A percentile compares a stretch with the other conserved stretches of the same genome.
These are phyloP conservation scores for Vidua chalybeata DNA, from an alignment of 2,113 vertebrate species.

Conservation along the genomic window DNA sequence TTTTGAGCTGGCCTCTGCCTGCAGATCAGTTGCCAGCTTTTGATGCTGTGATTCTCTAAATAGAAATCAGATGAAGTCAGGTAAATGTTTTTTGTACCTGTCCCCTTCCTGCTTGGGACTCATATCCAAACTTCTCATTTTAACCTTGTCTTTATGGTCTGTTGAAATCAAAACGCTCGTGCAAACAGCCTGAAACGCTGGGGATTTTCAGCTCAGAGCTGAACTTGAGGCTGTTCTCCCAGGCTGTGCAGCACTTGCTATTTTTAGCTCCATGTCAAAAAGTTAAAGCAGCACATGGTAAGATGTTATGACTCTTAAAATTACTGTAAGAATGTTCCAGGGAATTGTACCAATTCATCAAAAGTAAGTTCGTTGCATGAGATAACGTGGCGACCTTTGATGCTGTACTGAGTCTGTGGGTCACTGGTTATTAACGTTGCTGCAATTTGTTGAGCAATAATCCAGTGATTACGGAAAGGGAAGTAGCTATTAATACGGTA, in stretches of 20 bases:
- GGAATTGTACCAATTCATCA: conserved; percentile 49
- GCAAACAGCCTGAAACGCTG: not conserved
- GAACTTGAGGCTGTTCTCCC: conserved; percentile 49
- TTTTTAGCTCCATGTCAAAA: conserved; percentile 62
- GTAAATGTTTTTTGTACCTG: not conserved
- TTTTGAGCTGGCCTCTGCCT: not conserved
- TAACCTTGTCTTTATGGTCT: conserved; percentile 30
- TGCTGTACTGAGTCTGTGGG: conserved; percentile 14
- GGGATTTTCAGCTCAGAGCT: conserved; percentile 52
- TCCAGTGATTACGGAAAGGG: conserved; percentile 45
- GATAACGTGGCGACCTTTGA: not conserved
- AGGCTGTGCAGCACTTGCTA: conserved; percentile 34
- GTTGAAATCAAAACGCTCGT: conserved; percentile 26
- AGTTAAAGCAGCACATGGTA: conserved; percentile 47
- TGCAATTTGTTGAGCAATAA: conserved; percentile 51
- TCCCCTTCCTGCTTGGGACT: conserved; percentile 18
- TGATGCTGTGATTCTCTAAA: not conserved
- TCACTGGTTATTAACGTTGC: conserved; percentile 13
- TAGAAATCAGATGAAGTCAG: not conserved
- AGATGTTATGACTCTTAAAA: conserved; percentile 63
- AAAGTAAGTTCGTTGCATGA: conserved; percentile 8
- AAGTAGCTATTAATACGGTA: conserved; percentile 62
- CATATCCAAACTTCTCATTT: not conserved
- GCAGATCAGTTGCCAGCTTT: not conserved
- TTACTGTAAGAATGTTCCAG: conserved; percentile 54